Percentiles rank a stretch among this genome's conserved stretches.
These are phyloP conservation scores for Eristalinus aeneus DNA, from an alignment of 2,888 invertebrate genomes.

Conservation along the genomic window DNA sequence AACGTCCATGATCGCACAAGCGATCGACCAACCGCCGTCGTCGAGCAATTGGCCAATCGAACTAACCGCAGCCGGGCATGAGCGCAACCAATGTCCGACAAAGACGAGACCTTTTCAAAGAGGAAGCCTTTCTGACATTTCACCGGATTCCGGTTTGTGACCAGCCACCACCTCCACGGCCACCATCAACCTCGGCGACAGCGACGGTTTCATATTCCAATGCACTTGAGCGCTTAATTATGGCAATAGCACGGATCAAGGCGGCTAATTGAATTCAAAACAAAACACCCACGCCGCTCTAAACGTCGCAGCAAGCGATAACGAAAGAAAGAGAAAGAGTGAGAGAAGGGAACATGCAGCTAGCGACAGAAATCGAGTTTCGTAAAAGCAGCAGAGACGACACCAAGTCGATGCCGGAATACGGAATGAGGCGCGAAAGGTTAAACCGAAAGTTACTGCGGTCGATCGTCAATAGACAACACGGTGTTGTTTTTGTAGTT, in stretches of 20 bases:
- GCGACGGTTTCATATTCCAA: neutral
- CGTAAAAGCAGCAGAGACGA: conserved; percentile 1
- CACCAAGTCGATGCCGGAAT: conserved; percentile 33
- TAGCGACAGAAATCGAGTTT: conserved; percentile 14
- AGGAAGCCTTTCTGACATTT: conserved; percentile 55
- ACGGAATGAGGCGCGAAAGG: conserved; percentile 54
- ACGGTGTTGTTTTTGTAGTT: neutral
- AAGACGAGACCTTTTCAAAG: conserved; percentile 22
- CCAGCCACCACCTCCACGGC: neutral
- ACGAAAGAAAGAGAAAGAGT: neutral
- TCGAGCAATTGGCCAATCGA: neutral
- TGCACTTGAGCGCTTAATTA: conserved; percentile 25
- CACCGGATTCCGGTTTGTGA: conserved; percentile 40
- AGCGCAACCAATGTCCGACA: neutral
- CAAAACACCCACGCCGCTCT: neutral
- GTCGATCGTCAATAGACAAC: conserved; percentile 19
- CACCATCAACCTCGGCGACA: neutral
- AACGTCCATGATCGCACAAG: neutral
- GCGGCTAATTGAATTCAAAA: neutral
- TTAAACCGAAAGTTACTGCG: conserved; percentile 39
- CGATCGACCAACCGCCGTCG: neutral
- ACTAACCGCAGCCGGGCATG: neutral
- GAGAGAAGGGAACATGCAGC: neutral
- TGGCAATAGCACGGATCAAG: neutral
- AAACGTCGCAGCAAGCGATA: neutral